These are phyloP conservation scores for Semnornis frantzii DNA, from an alignment of 2,113 vertebrate genomes.

Conservation along the genomic window DNA sequence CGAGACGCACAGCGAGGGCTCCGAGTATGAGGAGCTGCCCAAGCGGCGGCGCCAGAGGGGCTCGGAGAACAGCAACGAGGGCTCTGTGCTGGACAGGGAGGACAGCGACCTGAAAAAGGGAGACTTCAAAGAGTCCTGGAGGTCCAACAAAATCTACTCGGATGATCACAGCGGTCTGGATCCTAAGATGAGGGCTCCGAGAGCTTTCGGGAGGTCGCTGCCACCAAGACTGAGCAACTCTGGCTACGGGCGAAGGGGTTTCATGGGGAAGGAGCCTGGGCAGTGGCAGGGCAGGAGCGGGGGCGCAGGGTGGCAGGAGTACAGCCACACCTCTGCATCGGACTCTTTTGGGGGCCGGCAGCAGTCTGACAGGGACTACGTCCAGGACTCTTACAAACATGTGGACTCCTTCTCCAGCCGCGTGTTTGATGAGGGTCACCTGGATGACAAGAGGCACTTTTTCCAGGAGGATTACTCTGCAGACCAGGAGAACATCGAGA, in stretches of 20 bases:
- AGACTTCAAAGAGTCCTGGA: constrained; percentile 89
- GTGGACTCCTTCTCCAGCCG: constrained; percentile 79
- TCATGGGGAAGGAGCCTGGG: constrained; percentile 81
- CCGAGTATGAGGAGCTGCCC: constrained; percentile 94
- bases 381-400: constrained; percentile 84
- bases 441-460: constrained; percentile 80
- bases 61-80: constrained; percentile 80
- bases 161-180: constrained; percentile 84
- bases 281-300: constrained; percentile 86
- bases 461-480: constrained; percentile 80
- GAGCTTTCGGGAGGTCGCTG: constrained; percentile 86
- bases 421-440: constrained; percentile 81
- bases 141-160: constrained; percentile 88
- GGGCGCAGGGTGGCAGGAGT: constrained; percentile 82
- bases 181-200: constrained; percentile 73
- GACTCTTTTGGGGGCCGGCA: constrained; percentile 80
- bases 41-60: constrained; percentile 91
- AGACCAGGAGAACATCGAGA: constrained; percentile 86
- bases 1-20: constrained; percentile 94
- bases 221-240: constrained; percentile 90
- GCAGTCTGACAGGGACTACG: constrained; percentile 80
- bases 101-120: constrained; percentile 80
- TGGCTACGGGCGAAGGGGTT: constrained; percentile 82
- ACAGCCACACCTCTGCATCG: constrained; percentile 72
- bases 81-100: constrained; percentile 68